Percentiles rank a stretch among this genome's conserved stretches.
phyloP scores from a whole-genome alignment of 2,797 vertebrate genomes.

The Capromys pilorides region DNA sequence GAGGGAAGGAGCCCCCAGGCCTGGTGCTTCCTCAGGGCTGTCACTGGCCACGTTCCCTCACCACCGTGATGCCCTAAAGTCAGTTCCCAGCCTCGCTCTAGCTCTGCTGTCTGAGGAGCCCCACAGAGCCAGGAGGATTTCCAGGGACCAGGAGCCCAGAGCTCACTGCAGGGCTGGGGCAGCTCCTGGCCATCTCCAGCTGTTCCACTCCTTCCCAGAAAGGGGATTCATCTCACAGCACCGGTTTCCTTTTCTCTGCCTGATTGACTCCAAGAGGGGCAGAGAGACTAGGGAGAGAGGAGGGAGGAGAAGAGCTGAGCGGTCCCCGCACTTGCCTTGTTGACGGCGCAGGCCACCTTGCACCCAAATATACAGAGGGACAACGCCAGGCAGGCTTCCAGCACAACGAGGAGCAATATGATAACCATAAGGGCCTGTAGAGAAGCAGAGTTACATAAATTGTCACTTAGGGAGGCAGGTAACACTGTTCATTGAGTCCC shows the following conservation, averaged over 20 bases:
- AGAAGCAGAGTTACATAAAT: neutral
- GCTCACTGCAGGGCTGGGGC: neutral
- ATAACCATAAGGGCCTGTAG: neutral
- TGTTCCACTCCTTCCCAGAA: neutral
- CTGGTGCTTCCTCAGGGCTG: neutral
- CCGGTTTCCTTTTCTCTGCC: no score
- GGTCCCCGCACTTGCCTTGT: neutral
- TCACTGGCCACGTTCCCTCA: neutral
- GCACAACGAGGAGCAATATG: neutral
- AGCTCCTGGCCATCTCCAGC: neutral
- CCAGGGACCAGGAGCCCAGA: neutral
- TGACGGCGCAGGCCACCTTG: neutral
- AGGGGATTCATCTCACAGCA: neutral
- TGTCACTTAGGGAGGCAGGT: neutral
- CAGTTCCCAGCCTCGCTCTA: neutral
- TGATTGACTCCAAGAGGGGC: neutral
- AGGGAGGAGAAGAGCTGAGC: neutral
- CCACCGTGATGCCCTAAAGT: neutral
- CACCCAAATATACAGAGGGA: neutral
- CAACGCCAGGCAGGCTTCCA: neutral
- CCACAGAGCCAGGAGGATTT: neutral
- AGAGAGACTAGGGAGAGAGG: neutral
- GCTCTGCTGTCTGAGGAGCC: neutral
- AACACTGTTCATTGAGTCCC: neutral
- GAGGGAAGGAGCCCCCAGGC: neutral